Base-by-base conservation (phyloP, 2,113 vertebrate species). In the Heterotilapia buettikoferi region DNA sequence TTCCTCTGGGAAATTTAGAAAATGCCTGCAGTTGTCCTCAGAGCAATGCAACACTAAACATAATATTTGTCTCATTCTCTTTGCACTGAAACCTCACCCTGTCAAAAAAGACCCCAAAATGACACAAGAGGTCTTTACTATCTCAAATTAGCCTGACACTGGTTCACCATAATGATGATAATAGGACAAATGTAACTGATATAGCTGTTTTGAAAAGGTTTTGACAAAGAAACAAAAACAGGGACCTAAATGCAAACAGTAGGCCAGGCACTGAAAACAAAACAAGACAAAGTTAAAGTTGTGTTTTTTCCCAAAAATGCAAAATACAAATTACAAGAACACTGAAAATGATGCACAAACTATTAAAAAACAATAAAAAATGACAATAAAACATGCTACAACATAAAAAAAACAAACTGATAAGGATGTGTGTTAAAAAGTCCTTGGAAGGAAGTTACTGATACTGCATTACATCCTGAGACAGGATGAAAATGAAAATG, bases 1-100 rank as follows among this genome's bases (percentile, higher is more conserved):
- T 68, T 50, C 57, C 63, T 82, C 38, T 1, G 26, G 21, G 56
- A 80, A 78, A 87, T 14, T 5, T 45, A 31, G 53, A 54, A 84
- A 84, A 85, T 24, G 47, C 81, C 80, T 45, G n/a, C 36, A 78
- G 43, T 52, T 78, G 26, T n/a, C 7, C 45, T 52, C 45, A 1
- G 26, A 50, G 45, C 16, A n/a, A n/a, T 1, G 71, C 66, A 45
- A 45, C 68, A 6, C 68, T 6, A 24, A 45, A 73, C 66, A 8
- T 43, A 45, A 47, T 10, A 18, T 73, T 73, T 73, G 21, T 73
- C 71, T 29, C 2, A 1, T 26, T 26, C 21, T 18, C 24, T 29
- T 47, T 76, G 14, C 68, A 19, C 26, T 50, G 26, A 78, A 78
- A 50, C 26, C 16, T 5, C 40, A 18, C 18, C 6, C 10, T 18